Percentiles rank a stretch among this genome's conserved stretches.
Evolutionary conservation across 2,888 invertebrate genomes (phyloP).

Genomic region (Cephus nigrinus): DNA sequence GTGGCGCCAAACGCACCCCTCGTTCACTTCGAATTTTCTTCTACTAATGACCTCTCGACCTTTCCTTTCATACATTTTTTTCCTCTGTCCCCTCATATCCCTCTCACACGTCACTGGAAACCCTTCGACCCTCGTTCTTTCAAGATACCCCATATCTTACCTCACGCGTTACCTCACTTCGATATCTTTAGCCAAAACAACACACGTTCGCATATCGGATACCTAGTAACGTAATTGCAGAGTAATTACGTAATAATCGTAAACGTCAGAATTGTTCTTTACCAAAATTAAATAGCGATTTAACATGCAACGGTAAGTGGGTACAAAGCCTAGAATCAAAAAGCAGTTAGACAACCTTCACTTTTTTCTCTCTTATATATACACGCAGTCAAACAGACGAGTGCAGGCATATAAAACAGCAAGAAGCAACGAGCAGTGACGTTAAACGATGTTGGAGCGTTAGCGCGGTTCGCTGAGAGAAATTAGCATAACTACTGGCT

Average conservation of each 20-base stretch:
- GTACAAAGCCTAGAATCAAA: not conserved
- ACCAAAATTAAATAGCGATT: not conserved
- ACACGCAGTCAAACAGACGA: not conserved
- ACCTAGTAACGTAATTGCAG: not conserved
- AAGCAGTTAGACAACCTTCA: not conserved
- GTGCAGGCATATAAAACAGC: not conserved
- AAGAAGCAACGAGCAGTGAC: not conserved
- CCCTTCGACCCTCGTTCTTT: no score
- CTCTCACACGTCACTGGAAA: not conserved
- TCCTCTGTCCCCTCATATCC: not conserved
- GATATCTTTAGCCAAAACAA: not conserved
- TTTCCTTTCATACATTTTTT: not conserved
- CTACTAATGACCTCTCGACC: not conserved
- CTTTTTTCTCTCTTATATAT: not conserved
- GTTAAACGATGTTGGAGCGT: not conserved
- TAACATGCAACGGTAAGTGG: not conserved
- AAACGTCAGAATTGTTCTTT: not conserved
- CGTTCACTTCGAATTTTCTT: not conserved
- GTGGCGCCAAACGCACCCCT: not conserved
- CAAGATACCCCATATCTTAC: no score
- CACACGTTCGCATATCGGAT: not conserved
- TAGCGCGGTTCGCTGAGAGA: not conserved
- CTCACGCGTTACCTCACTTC: not conserved
- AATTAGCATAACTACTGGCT: constrained; percentile 6
- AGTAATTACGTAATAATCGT: not conserved